Conservation (phyloP, 1,140 invertebrate species). For the Rhagoletis zephyria region DNA sequence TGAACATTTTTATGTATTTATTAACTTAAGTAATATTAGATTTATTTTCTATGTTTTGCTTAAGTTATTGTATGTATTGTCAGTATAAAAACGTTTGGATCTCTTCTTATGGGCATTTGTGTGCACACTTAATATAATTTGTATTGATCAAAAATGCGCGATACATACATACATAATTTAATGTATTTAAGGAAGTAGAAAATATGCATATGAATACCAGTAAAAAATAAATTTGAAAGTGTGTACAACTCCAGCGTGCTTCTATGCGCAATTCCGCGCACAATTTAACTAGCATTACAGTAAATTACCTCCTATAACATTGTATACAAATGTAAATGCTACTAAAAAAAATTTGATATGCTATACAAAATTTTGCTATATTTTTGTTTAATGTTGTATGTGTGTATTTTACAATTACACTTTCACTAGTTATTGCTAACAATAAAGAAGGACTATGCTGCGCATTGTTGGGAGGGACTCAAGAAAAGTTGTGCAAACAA, state of each 20-base stretch:
- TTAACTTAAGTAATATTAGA: not conserved
- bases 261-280: not conserved
- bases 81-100: constrained; percentile 36
- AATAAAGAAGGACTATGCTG: not conserved
- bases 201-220: not conserved
- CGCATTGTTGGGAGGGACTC: not conserved
- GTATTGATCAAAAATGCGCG: not conserved
- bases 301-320: not conserved
- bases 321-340: constrained; percentile 9
- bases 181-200: not conserved
- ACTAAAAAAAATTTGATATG: constrained; percentile 39
- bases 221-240: not conserved
- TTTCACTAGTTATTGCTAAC: constrained; percentile 21
- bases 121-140: too few species aligned
- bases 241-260: too few species aligned
- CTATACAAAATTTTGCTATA: constrained; percentile 35
- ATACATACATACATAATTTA: constrained; percentile 30
- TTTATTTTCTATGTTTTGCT: constrained; percentile 14
- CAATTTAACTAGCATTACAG: constrained; percentile 30
- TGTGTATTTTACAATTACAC: not conserved
- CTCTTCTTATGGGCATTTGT: not conserved
- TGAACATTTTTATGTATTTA: not conserved
- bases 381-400: constrained; percentile 18
- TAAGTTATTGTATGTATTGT: constrained; percentile 41
- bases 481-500: not conserved